Evolutionary conservation across 2,888 invertebrate species (phyloP).

Genomic region (Drosophila meridiana): DNA sequence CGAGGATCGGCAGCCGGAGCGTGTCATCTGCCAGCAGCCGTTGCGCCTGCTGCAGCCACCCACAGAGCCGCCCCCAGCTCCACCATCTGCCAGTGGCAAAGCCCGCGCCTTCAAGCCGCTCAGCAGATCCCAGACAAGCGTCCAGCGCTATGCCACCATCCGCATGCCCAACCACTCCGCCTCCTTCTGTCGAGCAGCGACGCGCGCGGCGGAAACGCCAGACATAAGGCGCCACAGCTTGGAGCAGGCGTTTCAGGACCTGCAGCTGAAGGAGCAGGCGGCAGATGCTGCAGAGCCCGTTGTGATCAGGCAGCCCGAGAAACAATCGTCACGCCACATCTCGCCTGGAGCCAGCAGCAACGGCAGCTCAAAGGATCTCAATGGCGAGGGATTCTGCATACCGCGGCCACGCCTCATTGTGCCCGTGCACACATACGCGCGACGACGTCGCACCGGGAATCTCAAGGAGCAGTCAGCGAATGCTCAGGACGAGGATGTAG

Average conservation of each 20-base stretch:
- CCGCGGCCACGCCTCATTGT: slow-evolving; percentile 94
- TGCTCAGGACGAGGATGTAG: slow-evolving; percentile 44
- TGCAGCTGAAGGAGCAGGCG: slow-evolving; percentile 45
- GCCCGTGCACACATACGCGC: slow-evolving; percentile 94
- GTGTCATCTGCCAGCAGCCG: slow-evolving; percentile 80
- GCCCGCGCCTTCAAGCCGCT: slow-evolving; percentile 49
- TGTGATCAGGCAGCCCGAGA: slow-evolving; percentile 14
- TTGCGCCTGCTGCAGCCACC: slow-evolving; percentile 71
- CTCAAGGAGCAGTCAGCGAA: slow-evolving; percentile 79
- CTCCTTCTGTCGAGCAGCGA: slow-evolving; percentile 63
- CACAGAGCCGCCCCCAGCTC: slow-evolving; percentile 61
- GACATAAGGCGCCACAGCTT: slow-evolving; percentile 43
- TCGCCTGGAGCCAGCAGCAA: slow-evolving; percentile 64
- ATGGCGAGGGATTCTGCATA: slow-evolving; percentile 88
- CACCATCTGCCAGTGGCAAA: slow-evolving; percentile 44
- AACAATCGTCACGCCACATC: slow-evolving; percentile 33
- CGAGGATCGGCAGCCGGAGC: slow-evolving; percentile 45
- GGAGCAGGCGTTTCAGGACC: slow-evolving; percentile 47
- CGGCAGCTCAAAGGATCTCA: slow-evolving; percentile 86
- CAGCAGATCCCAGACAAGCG: slow-evolving; percentile 62
- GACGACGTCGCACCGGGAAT: slow-evolving; percentile 93
- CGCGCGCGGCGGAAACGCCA: slow-evolving; percentile 8
- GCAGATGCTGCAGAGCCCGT: neutral
- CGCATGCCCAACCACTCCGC: slow-evolving; percentile 77
- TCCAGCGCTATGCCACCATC: slow-evolving; percentile 66